Conservation (phyloP, 2,888 invertebrate genomes). For the Synanthedon myopaeformis region DNA sequence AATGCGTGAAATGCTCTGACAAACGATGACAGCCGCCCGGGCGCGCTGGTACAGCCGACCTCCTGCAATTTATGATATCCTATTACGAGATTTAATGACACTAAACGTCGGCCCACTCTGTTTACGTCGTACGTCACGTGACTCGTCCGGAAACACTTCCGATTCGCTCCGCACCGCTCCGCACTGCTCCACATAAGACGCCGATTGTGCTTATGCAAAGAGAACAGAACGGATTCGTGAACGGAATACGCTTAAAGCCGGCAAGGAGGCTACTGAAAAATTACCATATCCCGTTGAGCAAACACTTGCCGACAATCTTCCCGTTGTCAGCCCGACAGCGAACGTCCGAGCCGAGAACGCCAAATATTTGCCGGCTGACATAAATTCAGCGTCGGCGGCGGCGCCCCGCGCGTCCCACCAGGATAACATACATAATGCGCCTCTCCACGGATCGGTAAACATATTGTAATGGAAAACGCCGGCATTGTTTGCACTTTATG, state of each 20-base stretch:
- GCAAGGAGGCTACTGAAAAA: constrained; percentile 40
- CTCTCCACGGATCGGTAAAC: constrained; percentile 67
- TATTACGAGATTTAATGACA: constrained; percentile 70
- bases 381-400: constrained; percentile 39
- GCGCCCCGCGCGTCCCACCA: constrained; percentile 50
- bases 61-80: constrained; percentile 68
- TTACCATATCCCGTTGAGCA: constrained; percentile 58
- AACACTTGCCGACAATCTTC: constrained; percentile 65
- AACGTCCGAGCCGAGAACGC: constrained; percentile 59
- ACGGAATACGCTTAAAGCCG: constrained; percentile 39
- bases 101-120: constrained; percentile 52
- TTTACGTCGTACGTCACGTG: constrained; percentile 40
- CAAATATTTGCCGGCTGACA: constrained; percentile 68
- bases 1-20: constrained; percentile 71
- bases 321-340: constrained; percentile 54
- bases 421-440: constrained; percentile 70
- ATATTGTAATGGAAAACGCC: constrained; percentile 71
- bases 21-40: constrained; percentile 69
- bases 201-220: constrained; percentile 21
- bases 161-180: neutral
- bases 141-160: constrained; percentile 31
- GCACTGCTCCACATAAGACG: neutral
- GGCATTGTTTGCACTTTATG: constrained; percentile 69
- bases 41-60: constrained; percentile 52
- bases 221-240: constrained; percentile 33